Base-by-base conservation (phyloP, 2,113 vertebrate species). In the Odobenus rosmarus region DNA sequence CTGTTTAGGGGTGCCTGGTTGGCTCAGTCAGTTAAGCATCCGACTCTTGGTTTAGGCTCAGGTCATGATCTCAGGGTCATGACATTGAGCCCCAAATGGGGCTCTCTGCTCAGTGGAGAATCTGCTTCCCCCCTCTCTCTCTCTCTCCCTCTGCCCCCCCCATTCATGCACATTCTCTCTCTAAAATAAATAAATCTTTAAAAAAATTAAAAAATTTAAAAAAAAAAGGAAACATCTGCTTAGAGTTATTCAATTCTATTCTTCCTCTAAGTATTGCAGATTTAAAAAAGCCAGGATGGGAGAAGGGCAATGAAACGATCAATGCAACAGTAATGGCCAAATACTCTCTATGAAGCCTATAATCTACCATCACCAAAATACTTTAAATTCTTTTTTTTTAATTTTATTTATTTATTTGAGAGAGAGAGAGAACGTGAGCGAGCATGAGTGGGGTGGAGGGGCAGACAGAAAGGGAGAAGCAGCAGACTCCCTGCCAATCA, bases 261-360 rank as follows among this genome's bases (percentile, higher is more conserved):
- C 31, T 88, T 93, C 57, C 33, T 81, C 7, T 62, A 83, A 86
- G 10, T 62, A 64, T 4, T 57, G 0, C 10, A 94, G 11, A 94
- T 67, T 3, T 33, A 24, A 7, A 72, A 87, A 72, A 86, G 92
- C 49, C 21, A 87, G 13, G 28, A 88, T 24, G 64, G 19, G n/a
- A 95, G 5, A 80, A 91, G 46, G 67, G 24, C 26, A 84, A 92
- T 46, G 19, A 93, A 93, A 91, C 57, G 42, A 93, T 2, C 51
- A 96, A 88, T 93, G 33, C 72, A 95, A n/a, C 19, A 95, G 13
- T 11, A 93, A 61, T 11, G 31, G 76, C n/a, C 33, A 94, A 77
- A 96, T 92, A 33, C n/a, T 81, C 33, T 46, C 12, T 51, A 76
- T 1, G 36, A 4, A 83, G 39, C 6, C 67, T 89, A 61, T 7